Percentiles rank a stretch among this genome's conserved stretches.
Evolutionary conservation across 2,888 invertebrate species (phyloP).

Genomic region (Automeris io): DNA sequence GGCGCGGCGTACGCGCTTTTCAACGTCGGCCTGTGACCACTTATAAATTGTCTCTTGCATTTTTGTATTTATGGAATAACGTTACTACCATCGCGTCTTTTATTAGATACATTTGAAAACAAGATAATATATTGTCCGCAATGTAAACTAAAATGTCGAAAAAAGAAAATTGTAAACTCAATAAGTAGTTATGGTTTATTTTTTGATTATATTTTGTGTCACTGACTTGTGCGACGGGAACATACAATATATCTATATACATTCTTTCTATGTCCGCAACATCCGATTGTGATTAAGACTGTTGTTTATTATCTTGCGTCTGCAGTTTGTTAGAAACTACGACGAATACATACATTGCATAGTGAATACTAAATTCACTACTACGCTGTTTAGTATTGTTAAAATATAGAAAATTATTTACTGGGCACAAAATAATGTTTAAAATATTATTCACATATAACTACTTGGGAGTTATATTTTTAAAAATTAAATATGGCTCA

Average conservation of each 20-base stretch:
- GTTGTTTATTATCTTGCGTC: not conserved
- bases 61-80: not conserved
- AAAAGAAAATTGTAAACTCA: constrained; percentile 3
- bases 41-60: not conserved
- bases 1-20: constrained; percentile 43
- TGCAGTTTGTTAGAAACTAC: no score
- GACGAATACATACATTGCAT: no score
- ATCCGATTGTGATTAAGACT: not conserved
- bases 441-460: no score
- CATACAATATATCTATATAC: constrained; percentile 7
- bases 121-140: not conserved
- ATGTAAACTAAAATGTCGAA: not conserved
- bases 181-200: constrained; percentile 50
- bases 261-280: not conserved
- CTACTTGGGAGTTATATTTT: no score
- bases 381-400: no score
- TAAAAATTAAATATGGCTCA: no score
- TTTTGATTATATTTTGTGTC: constrained; percentile 56
- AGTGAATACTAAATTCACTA: no score
- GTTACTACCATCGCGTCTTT: not conserved
- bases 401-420: no score
- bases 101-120: not conserved
- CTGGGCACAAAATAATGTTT: no score
- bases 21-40: constrained; percentile 9
- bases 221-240: constrained; percentile 51